Evolutionary conservation across 64 coral and sea anemone genomes (phyloP), one percentile per base, ranked within the genome.

Genomic region (Pocillopora damicornis): DNA sequence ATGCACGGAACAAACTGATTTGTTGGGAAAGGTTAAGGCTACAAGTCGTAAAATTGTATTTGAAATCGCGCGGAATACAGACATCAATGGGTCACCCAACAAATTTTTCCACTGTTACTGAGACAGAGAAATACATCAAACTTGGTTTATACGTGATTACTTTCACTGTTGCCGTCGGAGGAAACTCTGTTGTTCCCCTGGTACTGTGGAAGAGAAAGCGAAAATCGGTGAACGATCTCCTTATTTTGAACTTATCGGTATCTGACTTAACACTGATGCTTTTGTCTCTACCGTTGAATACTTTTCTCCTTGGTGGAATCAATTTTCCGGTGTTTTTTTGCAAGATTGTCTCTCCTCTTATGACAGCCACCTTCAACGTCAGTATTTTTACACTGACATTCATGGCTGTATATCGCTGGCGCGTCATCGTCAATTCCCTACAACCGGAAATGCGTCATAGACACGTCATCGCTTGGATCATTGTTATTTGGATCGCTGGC

Each of bases 321-420:
- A 20, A 64, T 11, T 83, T 83, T 35, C 80, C 80, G 16, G 45
- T 66, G 11, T 35, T 83, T 17, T 67, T 83, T 9, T 83, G 80
- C 62, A 83, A 83, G 62, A 45, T 83, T 45, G 23, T 83, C 38
- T 83, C 62, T 18, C 80, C 80, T 1, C 80, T 83, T 11, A 83
- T 83, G 80, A 83, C 80, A 1, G 80, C 35, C 16, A 83, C 80
- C 0, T 83, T 83, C 5, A 83, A 83, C 37, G 80, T 68, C 80
- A 83, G 80, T 22, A 67, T 83, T 4, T 83, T 83, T 18, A 83
- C 80, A 13, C 35, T 83, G 35, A 83, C 80, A 9, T 83, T 83
- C 45, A 83, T 83, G 80, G 80, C 80, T 13, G 80, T 83, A 38
- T 83, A 83, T 63, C 80, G 80, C 62, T 83, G 80, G 80, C 80